phyloP scores from a whole-genome alignment of 2,888 invertebrate species.

The Trissonchulus latispiculum region DNA sequence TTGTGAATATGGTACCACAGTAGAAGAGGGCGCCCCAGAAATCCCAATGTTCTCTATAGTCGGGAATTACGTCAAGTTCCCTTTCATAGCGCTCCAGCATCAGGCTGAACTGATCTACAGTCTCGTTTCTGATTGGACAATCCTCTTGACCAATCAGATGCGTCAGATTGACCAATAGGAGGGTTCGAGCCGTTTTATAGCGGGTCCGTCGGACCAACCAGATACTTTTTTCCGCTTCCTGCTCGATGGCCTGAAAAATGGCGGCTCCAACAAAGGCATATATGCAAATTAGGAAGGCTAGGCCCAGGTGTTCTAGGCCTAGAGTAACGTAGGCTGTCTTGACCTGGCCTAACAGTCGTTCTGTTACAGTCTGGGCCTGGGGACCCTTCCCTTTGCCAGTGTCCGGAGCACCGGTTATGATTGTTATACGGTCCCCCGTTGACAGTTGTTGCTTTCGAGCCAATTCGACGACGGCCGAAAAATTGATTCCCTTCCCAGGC shows the following conservation, averaged over 20 bases:
- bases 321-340: neutral
- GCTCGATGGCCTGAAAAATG: slow-evolving; percentile 7
- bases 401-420: neutral
- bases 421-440: neutral
- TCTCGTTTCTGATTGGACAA: too few species aligned
- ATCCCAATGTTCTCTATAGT: slow-evolving; percentile 32
- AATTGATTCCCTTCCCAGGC: neutral
- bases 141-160: neutral
- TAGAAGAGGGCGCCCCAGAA: slow-evolving; percentile 43
- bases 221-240: neutral
- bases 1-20: slow-evolving; percentile 43
- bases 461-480: neutral
- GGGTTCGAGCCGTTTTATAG: too few species aligned
- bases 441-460: neutral
- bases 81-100: slow-evolving; percentile 22
- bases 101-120: neutral
- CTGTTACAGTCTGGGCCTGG: neutral
- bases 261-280: slow-evolving; percentile 4
- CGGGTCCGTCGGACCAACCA: neutral
- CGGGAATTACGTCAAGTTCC: slow-evolving; percentile 23
- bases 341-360: neutral
- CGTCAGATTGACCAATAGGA: neutral
- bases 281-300: neutral
- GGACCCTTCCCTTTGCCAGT: too few species aligned
- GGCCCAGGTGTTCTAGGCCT: slow-evolving; percentile 8